Evolutionary conservation across 2,797 vertebrate species (phyloP).

Genomic region (Poliocrania exsul): DNA sequence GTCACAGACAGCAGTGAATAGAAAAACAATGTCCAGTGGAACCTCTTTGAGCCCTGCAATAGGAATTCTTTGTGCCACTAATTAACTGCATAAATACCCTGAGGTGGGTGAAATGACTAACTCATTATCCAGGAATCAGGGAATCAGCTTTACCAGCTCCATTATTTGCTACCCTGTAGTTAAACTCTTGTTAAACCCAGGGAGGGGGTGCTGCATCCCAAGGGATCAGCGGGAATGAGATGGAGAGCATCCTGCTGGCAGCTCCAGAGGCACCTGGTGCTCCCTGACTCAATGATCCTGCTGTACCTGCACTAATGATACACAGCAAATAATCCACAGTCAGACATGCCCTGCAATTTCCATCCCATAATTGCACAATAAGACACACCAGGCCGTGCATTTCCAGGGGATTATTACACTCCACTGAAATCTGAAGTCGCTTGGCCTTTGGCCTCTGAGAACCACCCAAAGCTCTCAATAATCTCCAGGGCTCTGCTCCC

Average conservation of each 20-base stretch:
- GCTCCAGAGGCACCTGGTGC: background rate
- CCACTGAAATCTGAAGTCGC: background rate
- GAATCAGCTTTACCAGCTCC: background rate
- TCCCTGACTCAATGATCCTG: background rate
- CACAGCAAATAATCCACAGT: background rate
- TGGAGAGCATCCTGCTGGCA: background rate
- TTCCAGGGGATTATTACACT: conserved; percentile 42
- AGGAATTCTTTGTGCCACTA: background rate
- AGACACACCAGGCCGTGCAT: background rate
- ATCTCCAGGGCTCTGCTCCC: conserved; percentile 48
- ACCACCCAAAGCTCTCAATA: background rate
- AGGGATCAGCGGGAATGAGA: background rate
- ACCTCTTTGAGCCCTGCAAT: background rate
- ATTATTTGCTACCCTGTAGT: background rate
- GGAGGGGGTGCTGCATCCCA: background rate
- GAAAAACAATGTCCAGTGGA: background rate
- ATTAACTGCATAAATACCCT: background rate
- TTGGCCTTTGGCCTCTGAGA: conserved; percentile 6
- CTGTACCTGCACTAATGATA: background rate
- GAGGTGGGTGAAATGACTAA: background rate
- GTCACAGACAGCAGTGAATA: background rate
- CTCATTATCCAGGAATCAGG: background rate
- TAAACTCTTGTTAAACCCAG: background rate
- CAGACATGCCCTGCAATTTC: background rate
- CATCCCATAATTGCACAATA: conserved; percentile 12